Base-by-base conservation (phyloP, 2,113 vertebrate genomes). In the Seriola aureovittata region DNA sequence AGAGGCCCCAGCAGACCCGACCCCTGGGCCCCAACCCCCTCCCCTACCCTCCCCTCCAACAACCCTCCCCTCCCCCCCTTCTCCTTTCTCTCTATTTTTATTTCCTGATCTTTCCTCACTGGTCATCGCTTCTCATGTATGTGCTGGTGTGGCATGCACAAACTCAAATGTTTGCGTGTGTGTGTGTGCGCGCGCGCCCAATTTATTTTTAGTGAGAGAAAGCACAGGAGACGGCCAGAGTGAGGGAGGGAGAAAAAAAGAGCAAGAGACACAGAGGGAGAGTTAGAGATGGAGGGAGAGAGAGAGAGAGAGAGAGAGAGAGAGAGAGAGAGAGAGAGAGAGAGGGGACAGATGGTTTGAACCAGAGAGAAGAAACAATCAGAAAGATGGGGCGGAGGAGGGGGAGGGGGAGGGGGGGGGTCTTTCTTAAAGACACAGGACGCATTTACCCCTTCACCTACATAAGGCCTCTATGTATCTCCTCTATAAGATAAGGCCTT, bases 401-500 rank as follows among this genome's bases (percentile, higher is more conserved):
- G 40, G 19, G 60, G 69, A 57, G 74, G 11, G 57, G 23, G 59
- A 40, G 48, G 44, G 52, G 71, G 58, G 42, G 85, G 79, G 82
- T 69, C 79, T 57, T 84, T 92, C 92, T 94, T 94, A 94, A 95
- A 95, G 92, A 83, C 90, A 92, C 91, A 92, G 92, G 67, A 52
- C 80, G 54, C 80, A 4, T 85, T 91, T 92, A 84, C 86, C 90
- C 88, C 91, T 89, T 93, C 91, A 91, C 90, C 91, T 93, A 93
- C 91, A 90, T 92, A 82, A 81, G 32, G 67, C 75, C 23, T 63
- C 16, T 5, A 0, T 71, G 40, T 4, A 52, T 78, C 77, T 86
- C 50, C 3, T 14, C 66, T 32, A 7, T 72, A 72, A 44, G 54
- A 72, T 25, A 11, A 21, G 52, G 59, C 44, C 38, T 42, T 17